Evolutionary conservation across 2,113 vertebrate genomes (phyloP).

Genomic region (Salvator merianae): DNA sequence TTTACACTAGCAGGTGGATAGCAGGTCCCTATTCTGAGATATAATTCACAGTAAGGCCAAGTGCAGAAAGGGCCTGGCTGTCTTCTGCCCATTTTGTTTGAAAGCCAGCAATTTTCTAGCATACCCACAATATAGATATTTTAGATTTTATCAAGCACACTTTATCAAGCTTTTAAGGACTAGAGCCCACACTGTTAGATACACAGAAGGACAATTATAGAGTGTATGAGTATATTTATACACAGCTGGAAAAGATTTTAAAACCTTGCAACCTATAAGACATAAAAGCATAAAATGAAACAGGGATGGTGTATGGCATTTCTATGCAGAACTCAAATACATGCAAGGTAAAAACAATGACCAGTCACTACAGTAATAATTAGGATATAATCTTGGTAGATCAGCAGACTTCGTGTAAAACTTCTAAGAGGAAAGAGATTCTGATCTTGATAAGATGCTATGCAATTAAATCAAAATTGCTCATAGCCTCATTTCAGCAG

Average conservation of each 20-base stretch:
- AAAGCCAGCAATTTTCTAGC: not conserved
- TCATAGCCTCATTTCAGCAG: not conserved
- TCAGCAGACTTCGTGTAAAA: too few relatives aligned
- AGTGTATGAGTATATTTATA: not conserved
- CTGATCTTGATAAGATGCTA: not conserved
- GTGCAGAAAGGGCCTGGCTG: too few relatives aligned
- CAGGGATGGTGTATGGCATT: not conserved
- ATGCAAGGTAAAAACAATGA: not conserved
- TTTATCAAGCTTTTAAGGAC: too few relatives aligned
- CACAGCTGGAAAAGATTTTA: not conserved
- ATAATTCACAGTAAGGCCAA: too few relatives aligned
- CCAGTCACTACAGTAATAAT: not conserved
- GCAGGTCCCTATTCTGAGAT: too few relatives aligned
- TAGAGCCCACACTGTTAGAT: not conserved
- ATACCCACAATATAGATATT: not conserved
- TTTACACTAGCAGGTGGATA: too few relatives aligned
- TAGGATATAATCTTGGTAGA: not conserved
- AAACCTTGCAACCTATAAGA: too few relatives aligned
- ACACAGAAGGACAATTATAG: not conserved
- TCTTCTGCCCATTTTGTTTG: not conserved
- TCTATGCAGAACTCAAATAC: not conserved
- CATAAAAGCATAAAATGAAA: not conserved
- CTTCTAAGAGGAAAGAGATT: not conserved
- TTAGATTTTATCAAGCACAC: not conserved
- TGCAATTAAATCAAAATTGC: not conserved